phyloP scores from a whole-genome alignment of 2,113 vertebrate genomes.

The Gymnarchus niloticus region DNA sequence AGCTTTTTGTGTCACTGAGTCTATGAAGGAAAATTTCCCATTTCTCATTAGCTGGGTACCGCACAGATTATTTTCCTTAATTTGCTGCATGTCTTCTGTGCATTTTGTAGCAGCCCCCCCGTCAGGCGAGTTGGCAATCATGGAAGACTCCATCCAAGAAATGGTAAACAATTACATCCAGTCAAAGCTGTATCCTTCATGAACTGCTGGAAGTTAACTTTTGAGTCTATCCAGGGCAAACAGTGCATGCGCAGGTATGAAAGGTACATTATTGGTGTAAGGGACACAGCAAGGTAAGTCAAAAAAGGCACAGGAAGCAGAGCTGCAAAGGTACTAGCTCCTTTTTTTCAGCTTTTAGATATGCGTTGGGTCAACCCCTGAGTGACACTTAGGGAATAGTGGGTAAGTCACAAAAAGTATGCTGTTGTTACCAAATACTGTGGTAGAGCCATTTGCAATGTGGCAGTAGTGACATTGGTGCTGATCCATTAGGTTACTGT shows the following conservation, averaged over 20 bases:
- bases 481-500: neutral
- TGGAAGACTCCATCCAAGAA: neutral
- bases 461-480: neutral
- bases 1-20: neutral
- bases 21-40: neutral
- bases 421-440: neutral
- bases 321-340: neutral
- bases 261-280: neutral
- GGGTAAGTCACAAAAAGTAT: neutral
- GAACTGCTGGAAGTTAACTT: neutral
- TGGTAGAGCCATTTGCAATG: neutral
- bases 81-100: neutral
- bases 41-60: neutral
- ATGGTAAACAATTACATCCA: neutral
- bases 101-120: neutral
- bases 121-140: neutral
- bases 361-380: neutral
- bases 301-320: neutral
- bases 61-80: neutral
- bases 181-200: neutral
- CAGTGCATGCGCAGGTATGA: neutral
- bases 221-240: neutral
- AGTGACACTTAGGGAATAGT: neutral
- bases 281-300: neutral
- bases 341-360: neutral